These are phyloP conservation scores for Nothocercus julius DNA, from an alignment of 2,113 vertebrate genomes.

Conservation along the genomic window DNA sequence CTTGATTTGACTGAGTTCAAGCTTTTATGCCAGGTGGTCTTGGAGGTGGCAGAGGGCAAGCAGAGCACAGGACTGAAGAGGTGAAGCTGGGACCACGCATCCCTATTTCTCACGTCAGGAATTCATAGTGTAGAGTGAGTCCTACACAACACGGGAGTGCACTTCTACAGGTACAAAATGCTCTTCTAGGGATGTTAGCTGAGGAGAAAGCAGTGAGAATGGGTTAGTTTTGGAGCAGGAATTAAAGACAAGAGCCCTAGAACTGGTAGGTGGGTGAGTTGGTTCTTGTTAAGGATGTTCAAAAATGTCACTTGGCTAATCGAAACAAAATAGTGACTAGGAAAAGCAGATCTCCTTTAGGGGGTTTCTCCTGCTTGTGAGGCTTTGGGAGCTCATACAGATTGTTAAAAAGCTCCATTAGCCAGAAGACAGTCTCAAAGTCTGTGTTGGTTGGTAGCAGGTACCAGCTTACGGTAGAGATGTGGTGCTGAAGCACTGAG, in stretches of 20 bases:
- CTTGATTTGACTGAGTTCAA: neutral
- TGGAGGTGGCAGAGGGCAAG: neutral
- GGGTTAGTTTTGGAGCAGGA: neutral
- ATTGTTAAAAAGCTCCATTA: neutral
- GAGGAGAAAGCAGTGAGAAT: neutral
- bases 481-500: neutral
- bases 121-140: fast-evolving
- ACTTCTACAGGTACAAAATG: neutral
- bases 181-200: neutral
- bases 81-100: neutral
- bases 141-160: fast-evolving
- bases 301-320: neutral
- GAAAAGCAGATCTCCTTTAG: neutral
- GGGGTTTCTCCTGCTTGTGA: neutral
- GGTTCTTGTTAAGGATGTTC: neutral
- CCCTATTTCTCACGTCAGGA: neutral
- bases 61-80: neutral
- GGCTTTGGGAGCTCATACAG: neutral
- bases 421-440: fast-evolving
- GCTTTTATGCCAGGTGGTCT: neutral
- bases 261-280: neutral
- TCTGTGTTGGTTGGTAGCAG: neutral
- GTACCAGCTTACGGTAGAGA: neutral
- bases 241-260: neutral
- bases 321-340: neutral